Evolutionary conservation across 2,888 invertebrate species (phyloP).

Genomic region (Thyatira batis): DNA sequence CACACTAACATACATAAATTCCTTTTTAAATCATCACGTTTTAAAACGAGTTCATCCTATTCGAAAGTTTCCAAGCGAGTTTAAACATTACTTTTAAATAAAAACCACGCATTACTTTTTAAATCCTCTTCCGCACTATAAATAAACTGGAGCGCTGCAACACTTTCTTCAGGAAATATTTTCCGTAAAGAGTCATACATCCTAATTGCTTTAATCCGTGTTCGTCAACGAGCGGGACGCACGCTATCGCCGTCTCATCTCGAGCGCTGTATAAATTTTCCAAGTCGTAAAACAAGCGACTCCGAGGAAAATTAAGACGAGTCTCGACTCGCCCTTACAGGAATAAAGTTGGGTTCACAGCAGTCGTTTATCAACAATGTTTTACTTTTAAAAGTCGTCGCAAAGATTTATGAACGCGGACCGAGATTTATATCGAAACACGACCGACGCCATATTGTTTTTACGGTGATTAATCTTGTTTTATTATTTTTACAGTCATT

Average conservation of each 20-base stretch:
- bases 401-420: conserved; percentile 41
- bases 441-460: conserved; percentile 17
- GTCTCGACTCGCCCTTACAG: conserved; percentile 15
- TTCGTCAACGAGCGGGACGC: not conserved
- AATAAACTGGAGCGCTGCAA: conserved; percentile 10
- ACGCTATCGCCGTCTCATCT: not conserved
- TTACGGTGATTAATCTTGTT: not conserved
- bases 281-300: conserved; percentile 35
- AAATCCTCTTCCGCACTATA: conserved; percentile 13
- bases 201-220: not conserved
- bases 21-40: too few species aligned
- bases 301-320: conserved; percentile 38
- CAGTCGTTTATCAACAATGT: conserved; percentile 42
- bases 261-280: conserved; percentile 7
- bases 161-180: not conserved
- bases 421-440: conserved; percentile 30
- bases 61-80: too few species aligned
- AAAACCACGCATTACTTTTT: not conserved
- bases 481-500: not conserved
- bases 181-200: not conserved
- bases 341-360: conserved; percentile 12
- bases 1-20: too few species aligned
- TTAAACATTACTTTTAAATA: too few species aligned
- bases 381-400: conserved; percentile 50
- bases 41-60: too few species aligned